Base-by-base conservation (phyloP, 2,888 invertebrate genomes). In the Rhyacophila evoluta region DNA sequence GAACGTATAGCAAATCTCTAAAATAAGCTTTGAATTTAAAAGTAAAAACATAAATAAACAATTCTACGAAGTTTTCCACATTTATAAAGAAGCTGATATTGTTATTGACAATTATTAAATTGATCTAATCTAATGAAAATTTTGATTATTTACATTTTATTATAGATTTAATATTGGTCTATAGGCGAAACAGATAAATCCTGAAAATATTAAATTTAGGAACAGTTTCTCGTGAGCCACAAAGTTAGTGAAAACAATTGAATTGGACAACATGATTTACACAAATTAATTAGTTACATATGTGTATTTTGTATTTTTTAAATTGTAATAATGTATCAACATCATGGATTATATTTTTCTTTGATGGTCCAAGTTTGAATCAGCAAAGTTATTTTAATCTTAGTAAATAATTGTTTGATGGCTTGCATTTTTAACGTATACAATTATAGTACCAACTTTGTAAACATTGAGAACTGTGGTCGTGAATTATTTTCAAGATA, bases 141-240 rank as follows among this genome's bases (percentile, higher is more conserved):
- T 41, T 36, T 76, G 0, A 39, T 77, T 77, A 77, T 28, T 77
- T 69, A 77, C 77, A 77, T 68, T 73, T 77, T 38, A n/a, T n/a
- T n/a, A n/a, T n/a, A 77, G 38, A 77, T 69, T 71, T 77, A 72
- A 25, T 19, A 55, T 55, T 55, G 12, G 19, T 55, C 25, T 55
- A 55, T 19, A 55, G 55, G 19, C 10, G 19, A 55, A 55, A 55
- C 8, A 55, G 55, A 55, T 41, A 41, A 41, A 41, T 41, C 41
- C 15, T 41, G 41, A 41, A 15, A 41, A 41, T 15, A 15, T 15
- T 15, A 41, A 41, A 41, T 41, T 39, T 41, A 41, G 15, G 6
- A 41, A 41, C 41, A 41, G 41, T 41, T 41, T 41, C 41, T 41
- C 41, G 41, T 41, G 8, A 5, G 15, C 15, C 41, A 41, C 41